These are phyloP conservation scores for Falco naumanni DNA, from an alignment of 2,797 vertebrate species.

Conservation along the genomic window DNA sequence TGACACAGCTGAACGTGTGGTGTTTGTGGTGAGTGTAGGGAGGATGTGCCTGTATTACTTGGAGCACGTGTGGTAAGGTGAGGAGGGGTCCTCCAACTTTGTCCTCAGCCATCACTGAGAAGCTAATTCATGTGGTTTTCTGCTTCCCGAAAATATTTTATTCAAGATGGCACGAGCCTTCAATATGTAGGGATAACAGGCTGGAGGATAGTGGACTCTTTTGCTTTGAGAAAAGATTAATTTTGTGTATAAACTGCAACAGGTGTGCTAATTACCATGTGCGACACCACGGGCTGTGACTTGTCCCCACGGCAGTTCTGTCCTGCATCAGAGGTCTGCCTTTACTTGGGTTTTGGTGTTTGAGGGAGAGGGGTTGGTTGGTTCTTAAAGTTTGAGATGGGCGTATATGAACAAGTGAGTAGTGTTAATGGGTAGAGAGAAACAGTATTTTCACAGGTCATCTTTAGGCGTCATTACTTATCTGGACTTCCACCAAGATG, in stretches of 20 bases:
- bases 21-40: background rate
- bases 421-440: background rate
- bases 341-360: background rate
- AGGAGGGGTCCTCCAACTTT: background rate
- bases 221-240: background rate
- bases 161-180: background rate
- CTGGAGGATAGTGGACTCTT: background rate
- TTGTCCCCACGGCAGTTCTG: background rate
- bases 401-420: background rate
- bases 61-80: rapidly evolving
- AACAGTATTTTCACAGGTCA: background rate
- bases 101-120: rapidly evolving
- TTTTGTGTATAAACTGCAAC: background rate
- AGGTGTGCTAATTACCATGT: rapidly evolving
- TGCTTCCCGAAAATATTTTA: background rate
- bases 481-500: background rate
- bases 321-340: background rate
- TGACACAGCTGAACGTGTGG: background rate
- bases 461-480: background rate
- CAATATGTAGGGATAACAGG: background rate
- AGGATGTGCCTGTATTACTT: background rate
- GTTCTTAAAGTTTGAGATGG: background rate
- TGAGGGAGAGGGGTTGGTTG: rapidly evolving
- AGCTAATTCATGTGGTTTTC: background rate
- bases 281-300: rapidly evolving